Evolutionary conservation across 2,888 invertebrate genomes (phyloP), one percentile per base, ranked within the genome.

Genomic region (Idaea dimidiata): DNA sequence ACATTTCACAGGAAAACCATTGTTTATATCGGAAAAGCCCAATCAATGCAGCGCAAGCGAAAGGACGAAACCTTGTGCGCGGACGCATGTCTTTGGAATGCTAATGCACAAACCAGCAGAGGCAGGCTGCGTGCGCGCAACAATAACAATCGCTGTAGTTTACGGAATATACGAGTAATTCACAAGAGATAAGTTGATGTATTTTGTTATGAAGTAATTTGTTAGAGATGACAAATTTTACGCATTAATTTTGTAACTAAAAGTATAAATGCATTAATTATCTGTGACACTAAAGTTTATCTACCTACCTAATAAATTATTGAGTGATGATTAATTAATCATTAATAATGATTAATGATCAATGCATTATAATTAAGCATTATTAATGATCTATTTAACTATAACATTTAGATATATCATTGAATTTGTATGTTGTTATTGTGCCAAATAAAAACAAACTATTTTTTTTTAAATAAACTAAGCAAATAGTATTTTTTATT

Each of bases 11-110:
- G 10, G 18, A 17, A n/a, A 7, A 61, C 43, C 33, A 17, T 31
- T 33, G 10, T 10, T 58, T 59, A 43, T 60, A 43, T 43, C 58
- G 66, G 61, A 63, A 67, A 69, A 60, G 59, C 53, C 59, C 62
- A 66, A 66, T 59, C 61, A 71, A 72, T 43, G 43, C 43, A 43
- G 43, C 14, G 14, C 8, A 43, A 80, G 77, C 14, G 14, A 43
- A 8, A 80, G 77, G 77, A 72, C 74, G 69, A 63, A 72, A 59
- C 78, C 79, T 78, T 75, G 69, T 57, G 43, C 59, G 56, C 53
- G 33, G 61, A 60, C 24, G 65, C 64, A 75, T 71, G 61, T 17
- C 33, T 43, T 18, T 61, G 68, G 81, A 80, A 82, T 81, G 66
- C 65, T 72, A 78, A 79, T 66, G 60, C 60, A 55, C 18, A 10